Base-by-base conservation (phyloP, 1,140 invertebrate species). In the Drosophila bifasciata region DNA sequence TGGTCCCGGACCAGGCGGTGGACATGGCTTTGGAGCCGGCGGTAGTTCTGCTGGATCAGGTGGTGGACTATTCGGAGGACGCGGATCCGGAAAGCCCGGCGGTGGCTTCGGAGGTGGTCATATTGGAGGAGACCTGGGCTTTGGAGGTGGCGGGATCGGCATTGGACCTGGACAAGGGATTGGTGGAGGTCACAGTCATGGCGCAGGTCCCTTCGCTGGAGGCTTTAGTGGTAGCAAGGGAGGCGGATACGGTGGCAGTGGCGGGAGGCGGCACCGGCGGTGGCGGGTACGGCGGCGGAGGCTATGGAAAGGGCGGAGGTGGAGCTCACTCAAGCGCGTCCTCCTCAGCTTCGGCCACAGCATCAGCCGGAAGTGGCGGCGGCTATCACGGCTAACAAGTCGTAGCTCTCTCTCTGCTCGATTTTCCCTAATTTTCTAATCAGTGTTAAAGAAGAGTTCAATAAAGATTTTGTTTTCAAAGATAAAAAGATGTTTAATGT, bases 311-410 rank as follows among this genome's bases (percentile, higher is more conserved):
- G 2, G 55, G 55, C 19, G 61, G 50, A 13, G 49, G 63, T 21
- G 19, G 70, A 9, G 64, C 36, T 8, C 49, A 71, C 17, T 52
- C 61, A 3, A 50, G 71, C 17, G 69, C 70, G 7, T 55, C 43
- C 39, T 0, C 32, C 1, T 11, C 32, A 36, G 68, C 50, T 32
- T 45, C 55, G n/a, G 70, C 51, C 1, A 28, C 28, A 39, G 61
- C 52, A 0, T 25, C 44, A 11, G 46, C 60, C 1, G 32, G 57
- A 3, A 23, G 39, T 8, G 58, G 59, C 9, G 70, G 71, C 9
- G 75, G 75, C 19, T 81, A 80, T 15, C 64, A 75, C 7, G 56
- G 77, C 28, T 80, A 76, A 13, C 44, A 50, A 43, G 19, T 28
- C n/a, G 13, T 8, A 19, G 2, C 19, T 44, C 7, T 25, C 19